Percentiles rank a stretch among this genome's conserved stretches.
These are phyloP conservation scores for Parasteatoda tepidariorum DNA, from an alignment of 1,140 invertebrate genomes.

Conservation along the genomic window DNA sequence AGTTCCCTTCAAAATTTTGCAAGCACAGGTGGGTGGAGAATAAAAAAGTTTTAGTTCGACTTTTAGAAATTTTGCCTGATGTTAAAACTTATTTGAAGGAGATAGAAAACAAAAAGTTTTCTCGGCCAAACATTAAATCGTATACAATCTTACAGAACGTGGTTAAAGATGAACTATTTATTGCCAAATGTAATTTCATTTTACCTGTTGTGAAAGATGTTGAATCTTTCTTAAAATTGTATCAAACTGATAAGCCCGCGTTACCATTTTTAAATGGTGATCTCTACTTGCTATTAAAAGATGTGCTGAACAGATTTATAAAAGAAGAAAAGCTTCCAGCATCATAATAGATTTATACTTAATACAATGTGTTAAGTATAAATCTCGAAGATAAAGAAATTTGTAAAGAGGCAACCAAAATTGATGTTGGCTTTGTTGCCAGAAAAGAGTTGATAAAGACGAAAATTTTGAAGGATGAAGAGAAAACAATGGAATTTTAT, in stretches of 20 bases:
- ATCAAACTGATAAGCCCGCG: too few species aligned
- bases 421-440: constrained; percentile 3
- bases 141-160: too few species aligned
- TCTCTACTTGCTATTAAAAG: not conserved
- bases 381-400: not conserved
- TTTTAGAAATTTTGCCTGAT: constrained; percentile 9
- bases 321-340: constrained; percentile 11
- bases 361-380: not conserved
- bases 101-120: too few species aligned
- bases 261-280: constrained; percentile 16
- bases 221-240: too few species aligned
- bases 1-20: too few species aligned
- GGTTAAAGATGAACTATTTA: not conserved
- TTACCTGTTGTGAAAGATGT: constrained; percentile 9
- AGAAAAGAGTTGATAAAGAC: not conserved
- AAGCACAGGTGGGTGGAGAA: constrained; percentile 11
- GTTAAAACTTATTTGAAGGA: not conserved
- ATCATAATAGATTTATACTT: too few species aligned
- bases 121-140: too few species aligned
- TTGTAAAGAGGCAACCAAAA: not conserved
- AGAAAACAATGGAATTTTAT: constrained; percentile 13
- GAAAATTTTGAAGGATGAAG: constrained; percentile 3
- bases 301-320: constrained; percentile 1
- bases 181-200: constrained; percentile 2
- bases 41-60: too few species aligned